phyloP scores from a whole-genome alignment of 2,888 invertebrate species.

The Microctonus aethiopoides region DNA sequence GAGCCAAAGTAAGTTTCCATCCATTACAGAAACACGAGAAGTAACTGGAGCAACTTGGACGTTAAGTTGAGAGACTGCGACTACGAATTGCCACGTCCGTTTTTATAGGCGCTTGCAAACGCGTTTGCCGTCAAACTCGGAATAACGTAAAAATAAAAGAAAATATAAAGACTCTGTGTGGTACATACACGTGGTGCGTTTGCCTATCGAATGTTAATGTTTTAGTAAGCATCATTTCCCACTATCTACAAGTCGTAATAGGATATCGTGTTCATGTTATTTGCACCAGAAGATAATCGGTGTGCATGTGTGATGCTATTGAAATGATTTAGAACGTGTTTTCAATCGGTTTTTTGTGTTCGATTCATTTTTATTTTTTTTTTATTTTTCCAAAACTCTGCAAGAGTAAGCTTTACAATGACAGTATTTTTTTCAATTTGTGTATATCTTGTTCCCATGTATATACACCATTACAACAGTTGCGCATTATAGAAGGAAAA shows the following conservation, averaged over 20 bases:
- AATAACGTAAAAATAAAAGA: neutral
- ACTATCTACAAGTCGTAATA: slow-evolving; percentile 6
- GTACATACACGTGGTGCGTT: neutral
- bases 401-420: too few species aligned
- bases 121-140: neutral
- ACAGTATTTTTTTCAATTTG: too few species aligned
- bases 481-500: too few species aligned
- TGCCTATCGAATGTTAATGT: slow-evolving; percentile 11
- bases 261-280: neutral
- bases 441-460: too few species aligned
- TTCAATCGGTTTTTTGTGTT: neutral
- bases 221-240: neutral
- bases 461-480: too few species aligned
- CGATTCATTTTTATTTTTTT: too few species aligned
- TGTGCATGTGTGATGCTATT: neutral
- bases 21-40: slow-evolving; percentile 20
- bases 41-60: slow-evolving; percentile 26
- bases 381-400: too few species aligned
- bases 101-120: slow-evolving; percentile 33
- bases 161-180: neutral
- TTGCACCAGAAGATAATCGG: neutral
- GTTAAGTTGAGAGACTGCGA: slow-evolving; percentile 32
- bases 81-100: slow-evolving; percentile 26
- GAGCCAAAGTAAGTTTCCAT: slow-evolving; percentile 15
- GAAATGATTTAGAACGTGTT: neutral